Evolutionary conservation across 2,797 vertebrate species (phyloP), one percentile per base, ranked within the genome.

Genomic region (Danio tinwini): DNA sequence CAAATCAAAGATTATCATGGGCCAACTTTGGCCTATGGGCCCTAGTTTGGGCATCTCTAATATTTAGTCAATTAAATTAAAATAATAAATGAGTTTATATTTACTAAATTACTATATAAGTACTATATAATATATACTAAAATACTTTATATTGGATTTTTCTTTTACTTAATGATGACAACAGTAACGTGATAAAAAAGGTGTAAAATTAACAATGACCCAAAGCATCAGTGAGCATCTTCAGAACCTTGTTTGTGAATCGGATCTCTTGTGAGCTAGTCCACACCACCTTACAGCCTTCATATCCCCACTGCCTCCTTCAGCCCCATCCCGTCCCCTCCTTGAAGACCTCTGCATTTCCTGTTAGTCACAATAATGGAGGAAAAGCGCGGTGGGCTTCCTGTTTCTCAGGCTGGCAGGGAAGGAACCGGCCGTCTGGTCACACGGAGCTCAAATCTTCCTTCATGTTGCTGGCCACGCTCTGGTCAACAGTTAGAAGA

Each of bases 331-430:
- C 86, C 63, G 39, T 29, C 52, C 53, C 53, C 79, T 85, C 59
- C 81, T 90, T 90, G 90, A 93, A 94, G 93, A 93, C 91, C 91
- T 92, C 73, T 89, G 92, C 92, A 92, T 94, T 93, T 94, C 93
- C 93, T 93, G 92, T 93, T 92, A 91, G 92, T 92, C 87, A 85
- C 88, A 91, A 93, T 92, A 92, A 93, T 89, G 90, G 85, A 90
- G 90, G 90, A 91, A 93, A 90, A 92, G 92, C 90, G 86, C 87
- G 86, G 88, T 89, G 87, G 83, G 90, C 90, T 93, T 93, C 92
- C 92, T 93, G 92, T 89, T 93, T 94, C 93, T 93, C 93, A 94
- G 92, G 92, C 92, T 90, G 92, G 89, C 83, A 84, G 91, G 92
- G 92, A 94, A 94, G 92, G 91, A 92, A 93, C 90, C 84, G 7